These are phyloP conservation scores for Catocala fraxini DNA, from an alignment of 2,888 invertebrate genomes.

Conservation along the genomic window DNA sequence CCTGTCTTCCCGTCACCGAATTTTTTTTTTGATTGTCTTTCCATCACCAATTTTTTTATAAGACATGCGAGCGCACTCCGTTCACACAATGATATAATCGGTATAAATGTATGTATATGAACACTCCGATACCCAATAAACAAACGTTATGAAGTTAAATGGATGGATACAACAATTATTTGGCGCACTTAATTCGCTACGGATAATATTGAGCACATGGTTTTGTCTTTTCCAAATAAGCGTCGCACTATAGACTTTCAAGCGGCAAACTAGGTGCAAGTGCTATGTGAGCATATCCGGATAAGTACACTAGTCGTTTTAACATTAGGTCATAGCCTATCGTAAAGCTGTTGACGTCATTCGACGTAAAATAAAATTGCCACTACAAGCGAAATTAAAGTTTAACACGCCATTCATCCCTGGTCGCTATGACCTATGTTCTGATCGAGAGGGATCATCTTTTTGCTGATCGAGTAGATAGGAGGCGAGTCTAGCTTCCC, in stretches of 20 bases:
- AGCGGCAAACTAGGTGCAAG: conserved; percentile 60
- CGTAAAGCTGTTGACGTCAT: conserved; percentile 65
- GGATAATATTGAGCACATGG: conserved; percentile 53
- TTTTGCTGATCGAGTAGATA: conserved; percentile 82
- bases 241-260: conserved; percentile 58
- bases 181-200: conserved; percentile 55
- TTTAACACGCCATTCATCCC: conserved; percentile 63
- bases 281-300: conserved; percentile 54
- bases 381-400: conserved; percentile 69
- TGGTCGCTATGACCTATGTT: conserved; percentile 69
- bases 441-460: conserved; percentile 75
- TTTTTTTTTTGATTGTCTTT: conserved; percentile 11
- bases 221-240: conserved; percentile 71
- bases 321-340: conserved; percentile 61
- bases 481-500: conserved; percentile 78
- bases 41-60: conserved; percentile 1
- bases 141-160: conserved; percentile 43
- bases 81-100: conserved; percentile 32
- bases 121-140: conserved; percentile 26
- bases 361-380: conserved; percentile 55
- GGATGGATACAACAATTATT: conserved; percentile 56
- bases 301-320: conserved; percentile 62
- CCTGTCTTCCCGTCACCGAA: background rate
- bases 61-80: conserved; percentile 25
- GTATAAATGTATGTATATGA: conserved; percentile 34